These are phyloP conservation scores for Noctua janthe DNA, from an alignment of 2,888 invertebrate species.

Conservation along the genomic window DNA sequence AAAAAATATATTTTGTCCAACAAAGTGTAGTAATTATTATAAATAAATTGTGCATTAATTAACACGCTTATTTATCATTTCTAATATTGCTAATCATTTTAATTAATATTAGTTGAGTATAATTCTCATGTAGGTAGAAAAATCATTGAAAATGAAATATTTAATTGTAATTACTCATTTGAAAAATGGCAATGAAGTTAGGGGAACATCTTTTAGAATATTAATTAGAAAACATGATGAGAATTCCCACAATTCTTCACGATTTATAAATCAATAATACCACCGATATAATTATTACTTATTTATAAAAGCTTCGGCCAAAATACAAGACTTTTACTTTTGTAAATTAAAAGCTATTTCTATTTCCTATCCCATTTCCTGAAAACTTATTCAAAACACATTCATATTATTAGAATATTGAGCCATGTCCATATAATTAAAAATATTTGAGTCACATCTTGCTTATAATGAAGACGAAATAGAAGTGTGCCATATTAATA, in stretches of 20 bases:
- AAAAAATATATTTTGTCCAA: slow-evolving; percentile 28
- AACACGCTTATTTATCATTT: slow-evolving; percentile 37
- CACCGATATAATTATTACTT: slow-evolving; percentile 32
- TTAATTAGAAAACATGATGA: slow-evolving; percentile 20
- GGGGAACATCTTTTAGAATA: slow-evolving; percentile 54
- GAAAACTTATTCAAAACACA: slow-evolving; percentile 15
- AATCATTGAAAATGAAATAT: slow-evolving; percentile 48
- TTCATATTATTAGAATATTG: slow-evolving; percentile 24
- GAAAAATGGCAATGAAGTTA: slow-evolving; percentile 40
- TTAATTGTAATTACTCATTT: slow-evolving; percentile 19
- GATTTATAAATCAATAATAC: slow-evolving; percentile 20
- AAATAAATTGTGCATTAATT: slow-evolving; percentile 24
- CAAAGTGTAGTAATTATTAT: slow-evolving; percentile 23
- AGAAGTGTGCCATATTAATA: slow-evolving; percentile 68
- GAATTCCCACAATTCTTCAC: slow-evolving; percentile 8
- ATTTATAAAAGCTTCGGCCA: slow-evolving; percentile 56
- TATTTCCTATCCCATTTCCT: slow-evolving; percentile 9
- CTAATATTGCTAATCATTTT: slow-evolving; percentile 7
- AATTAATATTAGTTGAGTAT: slow-evolving; percentile 7
- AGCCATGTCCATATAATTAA: slow-evolving; percentile 40
- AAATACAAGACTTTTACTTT: slow-evolving; percentile 55
- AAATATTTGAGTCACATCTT: slow-evolving; percentile 47
- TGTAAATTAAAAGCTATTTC: slow-evolving; percentile 24
- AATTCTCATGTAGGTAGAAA: slow-evolving; percentile 43
- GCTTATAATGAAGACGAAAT: slow-evolving; percentile 51